Evolutionary conservation across 2,888 invertebrate genomes (phyloP).

Genomic region (Papilio demoleus): DNA sequence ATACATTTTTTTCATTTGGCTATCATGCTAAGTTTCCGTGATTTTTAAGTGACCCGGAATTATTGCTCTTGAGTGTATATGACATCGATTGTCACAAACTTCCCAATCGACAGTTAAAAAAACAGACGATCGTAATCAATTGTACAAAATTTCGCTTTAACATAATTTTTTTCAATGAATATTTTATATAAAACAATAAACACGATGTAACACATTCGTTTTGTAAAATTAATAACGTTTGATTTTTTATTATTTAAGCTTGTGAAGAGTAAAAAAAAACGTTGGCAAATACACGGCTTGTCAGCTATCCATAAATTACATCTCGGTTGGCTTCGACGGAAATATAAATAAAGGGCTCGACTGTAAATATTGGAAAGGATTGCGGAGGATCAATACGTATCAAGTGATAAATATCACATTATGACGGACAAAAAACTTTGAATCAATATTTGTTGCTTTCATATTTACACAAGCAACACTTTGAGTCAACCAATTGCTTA

Average conservation of each 20-base stretch:
- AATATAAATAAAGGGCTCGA: slow-evolving; percentile 20
- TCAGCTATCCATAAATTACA: slow-evolving; percentile 25
- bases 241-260: background rate
- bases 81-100: too few species aligned
- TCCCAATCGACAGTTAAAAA: too few species aligned
- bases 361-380: slow-evolving; percentile 18
- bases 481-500: background rate
- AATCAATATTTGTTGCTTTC: background rate
- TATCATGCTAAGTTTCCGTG: too few species aligned
- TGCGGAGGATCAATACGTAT: slow-evolving; percentile 5
- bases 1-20: too few species aligned
- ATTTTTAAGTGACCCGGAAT: too few species aligned
- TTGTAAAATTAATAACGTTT: background rate
- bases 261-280: slow-evolving; percentile 10
- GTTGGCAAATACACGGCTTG: slow-evolving; percentile 11
- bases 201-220: too few species aligned
- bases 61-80: too few species aligned
- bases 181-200: too few species aligned
- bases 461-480: background rate
- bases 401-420: slow-evolving; percentile 15
- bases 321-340: slow-evolving; percentile 8
- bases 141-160: too few species aligned
- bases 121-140: too few species aligned
- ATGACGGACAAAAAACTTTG: background rate
- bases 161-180: too few species aligned